phyloP scores from a whole-genome alignment of 2,888 invertebrate species.

The Rotaria sp. region DNA sequence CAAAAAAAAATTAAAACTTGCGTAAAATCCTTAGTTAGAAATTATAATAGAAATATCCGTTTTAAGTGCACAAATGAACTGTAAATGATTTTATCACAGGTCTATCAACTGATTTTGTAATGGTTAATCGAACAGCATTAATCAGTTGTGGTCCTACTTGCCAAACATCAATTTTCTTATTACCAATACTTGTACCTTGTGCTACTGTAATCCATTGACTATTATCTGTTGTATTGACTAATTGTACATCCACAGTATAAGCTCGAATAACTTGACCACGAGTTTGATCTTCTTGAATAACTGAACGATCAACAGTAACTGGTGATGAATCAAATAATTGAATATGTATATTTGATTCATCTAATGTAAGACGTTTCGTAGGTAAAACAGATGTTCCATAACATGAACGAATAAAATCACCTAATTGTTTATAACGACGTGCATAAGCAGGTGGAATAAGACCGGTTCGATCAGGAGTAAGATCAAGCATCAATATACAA shows the following conservation, averaged over 20 bases:
- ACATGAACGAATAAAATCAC: slow-evolving; percentile 19
- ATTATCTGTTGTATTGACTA: neutral
- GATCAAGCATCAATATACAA: neutral
- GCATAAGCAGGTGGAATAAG: neutral
- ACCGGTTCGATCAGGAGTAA: neutral
- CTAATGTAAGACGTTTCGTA: too few species aligned
- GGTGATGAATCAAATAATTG: neutral
- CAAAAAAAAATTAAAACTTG: too few species aligned
- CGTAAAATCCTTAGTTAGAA: neutral
- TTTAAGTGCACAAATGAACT: neutral
- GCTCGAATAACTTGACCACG: neutral
- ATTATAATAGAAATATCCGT: too few species aligned
- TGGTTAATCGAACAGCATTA: neutral
- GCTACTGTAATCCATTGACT: neutral
- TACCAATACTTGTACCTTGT: slow-evolving; percentile 1
- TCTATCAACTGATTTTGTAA: neutral
- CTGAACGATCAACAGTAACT: neutral
- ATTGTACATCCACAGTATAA: neutral
- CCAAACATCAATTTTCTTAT: slow-evolving; percentile 13
- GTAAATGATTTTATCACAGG: neutral
- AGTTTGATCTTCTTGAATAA: slow-evolving; percentile 12
- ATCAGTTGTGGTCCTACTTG: neutral
- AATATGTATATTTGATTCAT: neutral
- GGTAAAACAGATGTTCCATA: neutral
- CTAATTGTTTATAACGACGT: slow-evolving; percentile 1